Evolutionary conservation across 2,797 vertebrate genomes (phyloP).

Genomic region (Sebastiscus albofasciatus): DNA sequence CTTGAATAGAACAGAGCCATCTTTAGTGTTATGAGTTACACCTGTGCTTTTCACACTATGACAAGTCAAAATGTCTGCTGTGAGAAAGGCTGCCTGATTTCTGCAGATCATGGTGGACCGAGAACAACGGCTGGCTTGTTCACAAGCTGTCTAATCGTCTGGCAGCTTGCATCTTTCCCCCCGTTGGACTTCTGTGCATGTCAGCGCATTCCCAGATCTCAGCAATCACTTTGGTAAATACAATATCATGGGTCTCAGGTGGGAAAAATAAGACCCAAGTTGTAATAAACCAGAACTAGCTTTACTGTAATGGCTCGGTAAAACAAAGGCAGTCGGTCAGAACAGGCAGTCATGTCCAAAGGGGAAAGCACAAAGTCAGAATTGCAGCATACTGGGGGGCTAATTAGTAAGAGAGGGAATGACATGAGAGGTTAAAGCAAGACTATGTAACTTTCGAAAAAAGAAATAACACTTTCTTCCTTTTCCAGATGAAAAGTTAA

Average conservation of each 20-base stretch:
- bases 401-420: neutral
- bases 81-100: neutral
- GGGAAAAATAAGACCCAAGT: neutral
- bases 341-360: neutral
- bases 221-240: neutral
- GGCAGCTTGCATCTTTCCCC: neutral
- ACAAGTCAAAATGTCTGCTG: too few species aligned
- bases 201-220: neutral
- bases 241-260: neutral
- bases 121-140: neutral
- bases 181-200: neutral
- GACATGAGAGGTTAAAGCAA: neutral
- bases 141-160: neutral
- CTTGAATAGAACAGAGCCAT: too few species aligned
- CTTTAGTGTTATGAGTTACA: too few species aligned
- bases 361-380: neutral
- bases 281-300: neutral
- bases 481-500: neutral
- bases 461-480: neutral
- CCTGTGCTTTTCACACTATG: too few species aligned
- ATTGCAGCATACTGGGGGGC: neutral
- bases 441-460: neutral
- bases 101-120: neutral
- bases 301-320: neutral
- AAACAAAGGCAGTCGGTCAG: neutral